Conservation (phyloP, 2,888 invertebrate genomes). For the Vandiemenella viatica region DNA sequence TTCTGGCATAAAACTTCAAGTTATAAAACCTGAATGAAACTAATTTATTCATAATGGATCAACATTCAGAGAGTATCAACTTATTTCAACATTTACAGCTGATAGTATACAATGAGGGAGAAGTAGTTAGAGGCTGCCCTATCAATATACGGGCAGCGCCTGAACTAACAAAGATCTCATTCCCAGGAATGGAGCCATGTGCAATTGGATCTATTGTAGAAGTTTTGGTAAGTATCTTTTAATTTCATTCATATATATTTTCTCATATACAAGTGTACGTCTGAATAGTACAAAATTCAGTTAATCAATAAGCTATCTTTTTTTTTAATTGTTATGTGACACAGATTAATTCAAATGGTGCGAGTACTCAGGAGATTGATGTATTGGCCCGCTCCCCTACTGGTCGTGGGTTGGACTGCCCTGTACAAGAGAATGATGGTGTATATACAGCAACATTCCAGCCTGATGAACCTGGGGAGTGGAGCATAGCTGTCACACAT, state of each 20-base stretch:
- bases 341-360: constrained; percentile 43
- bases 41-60: no score
- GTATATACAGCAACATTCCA: constrained; percentile 92
- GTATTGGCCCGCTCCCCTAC: constrained; percentile 88
- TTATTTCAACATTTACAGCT: constrained; percentile 39
- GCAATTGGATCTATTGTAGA: constrained; percentile 89
- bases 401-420: constrained; percentile 65
- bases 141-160: constrained; percentile 75
- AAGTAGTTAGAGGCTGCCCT: constrained; percentile 42
- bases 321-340: constrained; percentile 17
- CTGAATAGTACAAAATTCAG: background rate
- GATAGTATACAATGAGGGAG: constrained; percentile 41
- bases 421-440: constrained; percentile 72
- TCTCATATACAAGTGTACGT: constrained; percentile 1
- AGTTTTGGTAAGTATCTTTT: constrained; percentile 49
- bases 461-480: constrained; percentile 92
- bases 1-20: no score
- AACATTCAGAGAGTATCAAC: no score
- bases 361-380: constrained; percentile 61
- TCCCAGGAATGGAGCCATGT: constrained; percentile 89
- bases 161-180: constrained; percentile 69
- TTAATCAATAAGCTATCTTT: background rate
- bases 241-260: constrained; percentile 6
- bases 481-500: constrained; percentile 91
- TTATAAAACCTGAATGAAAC: no score